Evolutionary conservation across 1,140 invertebrate genomes (phyloP).

Genomic region (Drosophila biarmipes): DNA sequence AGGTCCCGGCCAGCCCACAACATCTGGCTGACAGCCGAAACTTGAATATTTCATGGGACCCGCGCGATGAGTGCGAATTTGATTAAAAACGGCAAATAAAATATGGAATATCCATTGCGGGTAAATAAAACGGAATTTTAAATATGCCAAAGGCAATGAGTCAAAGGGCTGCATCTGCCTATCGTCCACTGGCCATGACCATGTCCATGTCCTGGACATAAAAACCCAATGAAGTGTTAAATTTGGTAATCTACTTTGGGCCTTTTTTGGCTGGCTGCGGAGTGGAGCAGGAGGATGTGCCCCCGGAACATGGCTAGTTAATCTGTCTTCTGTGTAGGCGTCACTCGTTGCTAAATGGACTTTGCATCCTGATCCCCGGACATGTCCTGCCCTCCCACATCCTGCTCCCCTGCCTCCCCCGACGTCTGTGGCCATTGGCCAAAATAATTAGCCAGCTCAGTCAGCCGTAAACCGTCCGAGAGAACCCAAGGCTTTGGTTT

Average conservation of each 20-base stretch:
- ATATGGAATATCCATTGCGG: slow-evolving; percentile 47
- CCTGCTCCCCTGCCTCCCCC: slow-evolving; percentile 1
- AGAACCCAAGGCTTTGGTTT: slow-evolving; percentile 39
- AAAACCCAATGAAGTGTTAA: slow-evolving; percentile 72
- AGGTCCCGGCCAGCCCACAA: slow-evolving; percentile 36
- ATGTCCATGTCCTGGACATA: slow-evolving; percentile 40
- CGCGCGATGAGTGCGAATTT: slow-evolving; percentile 54
- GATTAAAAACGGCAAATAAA: slow-evolving; percentile 63
- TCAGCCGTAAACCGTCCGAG: slow-evolving; percentile 60
- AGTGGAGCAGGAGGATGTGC: neutral
- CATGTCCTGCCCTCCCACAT: slow-evolving; percentile 29
- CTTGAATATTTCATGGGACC: slow-evolving; percentile 63
- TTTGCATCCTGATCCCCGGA: slow-evolving; percentile 45
- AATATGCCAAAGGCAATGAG: slow-evolving; percentile 43
- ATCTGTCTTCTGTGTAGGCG: slow-evolving; percentile 59
- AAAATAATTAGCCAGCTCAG: slow-evolving; percentile 72
- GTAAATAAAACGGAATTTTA: slow-evolving; percentile 52
- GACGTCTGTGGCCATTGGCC: slow-evolving; percentile 40
- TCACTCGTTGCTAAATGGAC: slow-evolving; percentile 47
- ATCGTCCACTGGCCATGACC: slow-evolving; percentile 7
- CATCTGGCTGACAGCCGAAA: slow-evolving; percentile 54
- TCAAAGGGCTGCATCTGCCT: slow-evolving; percentile 1
- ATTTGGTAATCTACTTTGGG: slow-evolving; percentile 72
- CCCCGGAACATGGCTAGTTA: slow-evolving; percentile 53
- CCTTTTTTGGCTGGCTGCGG: slow-evolving; percentile 5